Conservation (phyloP, 2,797 vertebrate species). For the Hozukius guyotensis region DNA sequence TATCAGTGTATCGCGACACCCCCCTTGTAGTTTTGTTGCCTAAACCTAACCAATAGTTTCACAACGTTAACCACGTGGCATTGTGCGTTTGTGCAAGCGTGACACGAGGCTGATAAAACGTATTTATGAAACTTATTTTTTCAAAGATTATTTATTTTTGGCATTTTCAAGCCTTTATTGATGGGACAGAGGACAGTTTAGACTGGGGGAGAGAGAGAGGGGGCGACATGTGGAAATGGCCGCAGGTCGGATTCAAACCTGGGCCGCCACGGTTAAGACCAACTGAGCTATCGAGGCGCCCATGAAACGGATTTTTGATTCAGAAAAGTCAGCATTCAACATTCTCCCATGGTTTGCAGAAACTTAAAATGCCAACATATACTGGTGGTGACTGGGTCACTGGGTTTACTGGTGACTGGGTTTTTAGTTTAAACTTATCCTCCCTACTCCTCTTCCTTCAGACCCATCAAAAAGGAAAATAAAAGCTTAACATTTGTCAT, state of each 20-base stretch:
- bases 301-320: neutral
- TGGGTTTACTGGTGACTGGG: too few relatives aligned
- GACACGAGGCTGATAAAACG: neutral
- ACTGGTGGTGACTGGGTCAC: too few relatives aligned
- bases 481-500: conserved; percentile 14
- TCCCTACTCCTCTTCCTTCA: conserved; percentile 38
- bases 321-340: too few relatives aligned
- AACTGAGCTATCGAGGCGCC: too few relatives aligned
- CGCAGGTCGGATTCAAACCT: too few relatives aligned
- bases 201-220: too few relatives aligned
- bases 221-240: too few relatives aligned
- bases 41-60: neutral
- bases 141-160: too few relatives aligned
- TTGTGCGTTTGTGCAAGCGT: neutral
- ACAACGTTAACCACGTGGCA: neutral
- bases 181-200: too few relatives aligned
- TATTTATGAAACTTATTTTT: neutral
- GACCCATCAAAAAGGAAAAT: conserved; percentile 23
- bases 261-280: too few relatives aligned
- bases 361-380: neutral
- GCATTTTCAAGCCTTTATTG: too few relatives aligned
- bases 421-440: conserved; percentile 67
- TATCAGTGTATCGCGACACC: too few relatives aligned
- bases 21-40: neutral
- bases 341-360: neutral